Base-by-base conservation (phyloP, 2,888 invertebrate genomes). In the Noctua pronuba region DNA sequence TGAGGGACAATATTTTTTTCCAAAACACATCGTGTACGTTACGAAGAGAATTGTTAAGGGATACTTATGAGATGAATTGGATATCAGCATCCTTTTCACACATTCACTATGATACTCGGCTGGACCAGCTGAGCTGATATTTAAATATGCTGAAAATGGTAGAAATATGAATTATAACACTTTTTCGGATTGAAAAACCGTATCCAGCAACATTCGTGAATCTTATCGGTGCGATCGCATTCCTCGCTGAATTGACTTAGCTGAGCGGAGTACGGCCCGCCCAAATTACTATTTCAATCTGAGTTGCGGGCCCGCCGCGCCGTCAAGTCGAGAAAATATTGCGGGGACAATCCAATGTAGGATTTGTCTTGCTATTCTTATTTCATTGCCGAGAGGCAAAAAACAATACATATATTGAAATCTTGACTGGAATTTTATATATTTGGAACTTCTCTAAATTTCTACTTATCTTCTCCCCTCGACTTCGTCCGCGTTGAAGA, bases 271-370 rank as follows among this genome's bases (percentile, higher is more conserved):
- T 93, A 92, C 93, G 89, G 86, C 91, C 92, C 93, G 91, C 93
- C 94, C 92, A 94, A 94, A 95, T 95, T 94, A 95, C 94, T 94
- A 94, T 95, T 95, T 93, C 94, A 94, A 94, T 94, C 91, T 92
- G 70, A 80, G 73, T 73, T 69, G 78, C 82, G 76, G 31, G 78
- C 75, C 74, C 71, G 73, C 24, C 75, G 76, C 71, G 73, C 49
- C 75, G 77, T 76, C 73, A 79, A 64, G 35, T 41, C 71, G 71
- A 73, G 62, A 58, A 84, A 86, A 86, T 86, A 86, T 82, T 77
- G 70, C 76, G 69, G 73, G 44, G 67, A 85, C 76, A 72, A 85
- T 76, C 64, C 71, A 58, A 83, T 65, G 65, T 74, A 80, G 66
- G 52, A 73, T 77, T 83, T 77, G 68, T 82, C 67, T 71, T 65